Evolutionary conservation across 1,140 invertebrate species (phyloP), one percentile per base, ranked within the genome.

Genomic region (Diploscapter pachys): DNA sequence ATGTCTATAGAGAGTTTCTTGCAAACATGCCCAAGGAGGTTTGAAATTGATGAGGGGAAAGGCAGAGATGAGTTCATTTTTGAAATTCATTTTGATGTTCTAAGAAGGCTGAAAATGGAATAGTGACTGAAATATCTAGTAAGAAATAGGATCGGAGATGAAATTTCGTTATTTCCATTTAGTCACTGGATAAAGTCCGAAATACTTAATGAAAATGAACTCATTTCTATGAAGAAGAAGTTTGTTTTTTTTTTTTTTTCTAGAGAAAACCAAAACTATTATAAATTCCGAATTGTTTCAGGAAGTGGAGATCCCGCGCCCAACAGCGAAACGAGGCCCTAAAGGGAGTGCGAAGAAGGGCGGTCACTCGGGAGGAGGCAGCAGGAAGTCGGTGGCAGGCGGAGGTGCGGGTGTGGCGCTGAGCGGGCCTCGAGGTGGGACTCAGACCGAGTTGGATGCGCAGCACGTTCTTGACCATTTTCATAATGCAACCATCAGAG

Each of bases 401-500:
- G 49, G 71, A 72, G 71, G 71, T 72, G 59, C 52, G 71, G 65
- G 61, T 49, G 61, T 64, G 50, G 71, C 51, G 13, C 13, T 13
- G 6, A 66, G n/a, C 31, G 59, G 13, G 6, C 9, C 31, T 48
- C 31, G 63, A 64, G 57, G 57, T 11, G 57, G 13, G 72, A 76
- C 13, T 54, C 79, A 63, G 68, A 59, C 53, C 63, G 71, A 8
- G 61, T 52, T 49, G 75, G 83, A 75, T 80, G 79, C n/a, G 72
- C 80, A n/a, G 67, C 82, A 48, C 48, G 82, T 85, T 54, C 77
- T 84, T 63, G 74, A 83, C 70, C 84, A 81, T 72, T 84, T 84
- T 74, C 82, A 84, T 81, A 84, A 84, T 79, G 83, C 84, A 64
- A 84, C 82, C 63, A 67, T 83, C 71, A 78, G 83, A 83, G 82